Evolutionary conservation across 2,888 invertebrate genomes (phyloP), one percentile per base, ranked within the genome.

Genomic region (Eudasyphora cyanicolor): DNA sequence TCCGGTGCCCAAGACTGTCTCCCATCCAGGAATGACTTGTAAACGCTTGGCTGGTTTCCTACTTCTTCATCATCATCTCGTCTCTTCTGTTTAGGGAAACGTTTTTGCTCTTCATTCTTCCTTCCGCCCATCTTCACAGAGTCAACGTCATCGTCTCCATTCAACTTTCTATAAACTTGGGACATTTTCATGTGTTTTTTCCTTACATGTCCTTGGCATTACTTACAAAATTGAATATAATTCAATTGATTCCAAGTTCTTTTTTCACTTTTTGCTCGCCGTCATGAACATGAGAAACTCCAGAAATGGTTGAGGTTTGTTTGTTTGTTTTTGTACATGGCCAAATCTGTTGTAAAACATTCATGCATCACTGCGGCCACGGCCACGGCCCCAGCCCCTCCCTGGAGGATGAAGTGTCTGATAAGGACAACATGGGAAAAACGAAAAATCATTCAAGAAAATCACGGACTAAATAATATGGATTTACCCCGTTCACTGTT

Each of bases 141-240:
- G 35, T 38, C 42, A 57, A 35, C 54, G 14, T n/a, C n/a, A n/a
- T n/a, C n/a, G n/a, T n/a, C n/a, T n/a, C 8, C 76, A 24, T n/a
- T 67, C 38, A 57, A 67, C 70, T 79, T 76, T 60, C 27, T 51
- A 60, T 45, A 67, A 79, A 76, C 60, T 79, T 51, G 45, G 35
- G 57, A 74, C 42, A 24, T 62, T 35, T 67, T 51, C 42, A 21
- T 49, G n/a, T 2, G 60, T 51, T 76, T 79, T 67, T 12, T 54
- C 19, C 8, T 14, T 38, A 51, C 51, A 70, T 84, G 81, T 84
- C 84, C 84, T 81, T 84, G 84, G 78, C 67, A 84, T 79, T 79
- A 79, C 67, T 81, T 78, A 79, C 29, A 79, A 76, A 81, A 79
- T 76, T 81, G 32, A 84, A 81, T 76, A 84, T 84, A 84, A 84